phyloP scores from a whole-genome alignment of 2,113 vertebrate genomes.

The Regulus satrapa region DNA sequence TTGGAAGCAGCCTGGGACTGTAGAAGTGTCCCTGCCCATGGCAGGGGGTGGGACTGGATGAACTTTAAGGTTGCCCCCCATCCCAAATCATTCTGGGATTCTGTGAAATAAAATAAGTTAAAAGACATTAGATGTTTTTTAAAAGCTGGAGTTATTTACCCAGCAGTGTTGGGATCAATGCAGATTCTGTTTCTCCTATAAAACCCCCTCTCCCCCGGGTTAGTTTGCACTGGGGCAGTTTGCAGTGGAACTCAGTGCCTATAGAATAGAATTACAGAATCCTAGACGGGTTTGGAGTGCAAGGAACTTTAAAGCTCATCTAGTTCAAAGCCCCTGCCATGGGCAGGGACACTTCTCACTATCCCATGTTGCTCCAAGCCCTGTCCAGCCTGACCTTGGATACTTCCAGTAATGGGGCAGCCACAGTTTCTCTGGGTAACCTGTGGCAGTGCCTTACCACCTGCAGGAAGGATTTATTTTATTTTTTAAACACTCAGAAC shows the following conservation, averaged over 20 bases:
- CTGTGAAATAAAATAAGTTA: not conserved
- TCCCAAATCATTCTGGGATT: not conserved
- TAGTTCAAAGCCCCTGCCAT: not conserved
- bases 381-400: accelerated
- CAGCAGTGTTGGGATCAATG: accelerated
- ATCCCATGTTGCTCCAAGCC: not conserved
- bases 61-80: not conserved
- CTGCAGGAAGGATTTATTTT: not conserved
- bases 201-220: accelerated
- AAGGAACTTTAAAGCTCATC: not conserved
- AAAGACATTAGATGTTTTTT: accelerated
- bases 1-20: accelerated
- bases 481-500: not conserved
- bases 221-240: not conserved
- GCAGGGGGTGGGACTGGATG: not conserved
- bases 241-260: not conserved
- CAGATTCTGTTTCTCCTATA: accelerated
- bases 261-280: not conserved
- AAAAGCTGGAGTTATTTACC: accelerated
- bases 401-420: not conserved
- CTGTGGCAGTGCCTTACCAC: not conserved
- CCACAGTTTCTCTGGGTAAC: not conserved
- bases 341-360: not conserved
- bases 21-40: not conserved
- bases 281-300: not conserved